Percentiles rank a stretch among this genome's conserved stretches.
phyloP scores from a whole-genome alignment of 2,888 invertebrate species.

The Drosophila fungiperda region DNA sequence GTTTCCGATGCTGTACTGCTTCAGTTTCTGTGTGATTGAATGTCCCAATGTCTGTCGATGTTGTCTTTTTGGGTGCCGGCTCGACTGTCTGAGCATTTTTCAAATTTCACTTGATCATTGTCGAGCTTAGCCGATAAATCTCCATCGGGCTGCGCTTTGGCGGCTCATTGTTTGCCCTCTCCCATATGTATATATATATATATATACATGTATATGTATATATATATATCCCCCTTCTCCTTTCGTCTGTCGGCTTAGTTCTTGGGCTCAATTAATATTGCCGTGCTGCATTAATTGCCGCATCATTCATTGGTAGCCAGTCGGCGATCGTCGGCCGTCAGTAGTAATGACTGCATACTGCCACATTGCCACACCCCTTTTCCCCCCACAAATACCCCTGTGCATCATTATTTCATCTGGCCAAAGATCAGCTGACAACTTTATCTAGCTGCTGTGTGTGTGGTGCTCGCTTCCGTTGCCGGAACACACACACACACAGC shows the following conservation, averaged over 20 bases:
- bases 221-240: neutral
- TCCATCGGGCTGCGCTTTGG: constrained; percentile 36
- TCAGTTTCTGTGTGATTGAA: constrained; percentile 69
- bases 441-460: constrained; percentile 72
- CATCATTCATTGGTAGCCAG: constrained; percentile 62
- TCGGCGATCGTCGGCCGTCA: constrained; percentile 33
- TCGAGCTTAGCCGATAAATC: constrained; percentile 63
- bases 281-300: constrained; percentile 66
- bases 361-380: constrained; percentile 57
- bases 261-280: constrained; percentile 62
- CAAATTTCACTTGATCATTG: constrained; percentile 69
- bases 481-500: constrained; percentile 59
- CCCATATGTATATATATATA: neutral
- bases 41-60: constrained; percentile 47
- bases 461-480: constrained; percentile 73
- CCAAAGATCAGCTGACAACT: constrained; percentile 79
- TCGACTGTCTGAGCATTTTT: constrained; percentile 64
- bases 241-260: neutral
- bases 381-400: constrained; percentile 18
- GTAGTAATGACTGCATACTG: constrained; percentile 50
- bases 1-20: constrained; percentile 39
- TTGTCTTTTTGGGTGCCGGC: constrained; percentile 14
- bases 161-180: constrained; percentile 51
- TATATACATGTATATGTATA: too few relatives aligned
- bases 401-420: constrained; percentile 45